Evolutionary conservation across 2,797 vertebrate genomes (phyloP), one percentile per base, ranked within the genome.

Genomic region (Chelon labrosus): DNA sequence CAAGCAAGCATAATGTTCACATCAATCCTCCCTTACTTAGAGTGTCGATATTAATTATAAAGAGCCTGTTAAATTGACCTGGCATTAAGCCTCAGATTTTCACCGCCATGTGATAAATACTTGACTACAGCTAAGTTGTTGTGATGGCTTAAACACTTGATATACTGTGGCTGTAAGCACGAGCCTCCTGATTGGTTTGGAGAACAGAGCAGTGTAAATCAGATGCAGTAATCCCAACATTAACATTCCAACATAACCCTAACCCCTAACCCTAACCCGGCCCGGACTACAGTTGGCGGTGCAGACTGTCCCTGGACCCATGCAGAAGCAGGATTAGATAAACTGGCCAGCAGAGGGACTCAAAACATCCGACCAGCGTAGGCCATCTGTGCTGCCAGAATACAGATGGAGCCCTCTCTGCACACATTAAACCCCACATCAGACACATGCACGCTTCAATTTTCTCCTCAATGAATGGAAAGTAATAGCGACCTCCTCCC

Each of bases 401-500:
- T 82, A 72, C 85, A 89, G 84, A 89, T 87, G 84, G 82, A 89
- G 44, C 70, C 67, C 81, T 78, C 73, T 37, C 75, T 69, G 65
- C 27, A 25, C 88, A 74, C 71, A 54, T 81, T 84, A 88, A 89
- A 87, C 65, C 84, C 82, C 78, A 84, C 82, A 88, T 91, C 88
- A 89, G 74, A 85, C 90, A 67, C 83, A 85, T 52, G 70, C 84
- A 86, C 81, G 82, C 81, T 88, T 89, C 67, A 83, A 82, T 86
- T 85, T 89, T 68, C 79, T 81, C 71, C 77, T 79, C 89, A 67
- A 73, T 88, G 86, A 91, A 89, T 87, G 84, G 80, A 90, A 90
- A 89, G 80, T 80, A 90, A 91, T 85, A 70, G 82, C 84, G 57
- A 7, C 68, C 64, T 22, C 22, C 22, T 22, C 22, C 79, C 78